A percentile compares a stretch with the other conserved stretches of the same genome.
These are phyloP conservation scores for Drosophila mimetica DNA, from an alignment of 2,888 invertebrate species.

Conservation along the genomic window DNA sequence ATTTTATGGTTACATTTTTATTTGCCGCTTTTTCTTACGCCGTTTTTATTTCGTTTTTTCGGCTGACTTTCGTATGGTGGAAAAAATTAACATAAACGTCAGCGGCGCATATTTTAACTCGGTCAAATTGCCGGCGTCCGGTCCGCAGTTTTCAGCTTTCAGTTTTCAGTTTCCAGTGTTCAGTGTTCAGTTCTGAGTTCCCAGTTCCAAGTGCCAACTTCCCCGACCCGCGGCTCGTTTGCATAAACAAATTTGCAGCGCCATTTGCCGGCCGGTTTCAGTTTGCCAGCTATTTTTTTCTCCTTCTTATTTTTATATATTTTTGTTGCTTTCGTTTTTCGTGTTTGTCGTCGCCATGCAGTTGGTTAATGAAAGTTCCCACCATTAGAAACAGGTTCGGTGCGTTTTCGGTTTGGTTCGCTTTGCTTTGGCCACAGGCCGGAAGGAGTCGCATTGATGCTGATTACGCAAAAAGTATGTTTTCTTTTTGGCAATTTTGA, in stretches of 20 bases:
- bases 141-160: conserved; percentile 44
- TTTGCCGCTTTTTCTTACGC: conserved; percentile 32
- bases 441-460: conserved; percentile 57
- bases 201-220: conserved; percentile 25
- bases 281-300: conserved; percentile 31
- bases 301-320: conserved; percentile 19
- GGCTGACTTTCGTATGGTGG: conserved; percentile 20
- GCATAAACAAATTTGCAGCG: conserved; percentile 75
- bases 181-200: conserved; percentile 3
- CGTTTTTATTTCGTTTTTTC: conserved; percentile 37
- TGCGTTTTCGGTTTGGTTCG: conserved; percentile 29
- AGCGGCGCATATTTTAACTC: conserved; percentile 77
- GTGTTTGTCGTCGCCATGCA: conserved; percentile 44
- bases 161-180: neutral
- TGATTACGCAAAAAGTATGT: conserved; percentile 58
- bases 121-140: conserved; percentile 77
- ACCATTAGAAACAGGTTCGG: conserved; percentile 76
- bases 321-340: conserved; percentile 9
- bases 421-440: conserved; percentile 34
- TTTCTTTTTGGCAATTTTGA: conserved; percentile 41
- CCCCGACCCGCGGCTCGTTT: conserved; percentile 47
- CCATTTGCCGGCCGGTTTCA: conserved; percentile 73
- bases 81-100: conserved; percentile 74
- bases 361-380: conserved; percentile 75
- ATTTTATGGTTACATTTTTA: conserved; percentile 52